These are phyloP conservation scores for Rhea pennata DNA, from an alignment of 2,113 vertebrate genomes.

Conservation along the genomic window DNA sequence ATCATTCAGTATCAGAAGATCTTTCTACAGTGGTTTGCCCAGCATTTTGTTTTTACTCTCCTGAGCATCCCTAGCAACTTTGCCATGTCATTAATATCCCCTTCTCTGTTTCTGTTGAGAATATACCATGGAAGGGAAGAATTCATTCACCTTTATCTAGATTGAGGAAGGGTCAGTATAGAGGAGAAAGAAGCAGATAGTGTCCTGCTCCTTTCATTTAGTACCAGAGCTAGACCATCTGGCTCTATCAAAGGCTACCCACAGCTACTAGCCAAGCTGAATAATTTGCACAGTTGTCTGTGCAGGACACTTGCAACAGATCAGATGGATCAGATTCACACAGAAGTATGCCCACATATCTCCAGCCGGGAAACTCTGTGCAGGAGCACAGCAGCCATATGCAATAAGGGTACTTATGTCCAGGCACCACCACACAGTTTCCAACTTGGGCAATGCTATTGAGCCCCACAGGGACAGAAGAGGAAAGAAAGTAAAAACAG, in stretches of 20 bases:
- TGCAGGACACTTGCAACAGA: neutral
- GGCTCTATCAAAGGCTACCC: neutral
- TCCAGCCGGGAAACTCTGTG: neutral
- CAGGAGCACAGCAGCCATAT: neutral
- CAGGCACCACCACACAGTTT: neutral
- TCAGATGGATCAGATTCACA: neutral
- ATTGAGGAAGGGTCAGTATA: no score
- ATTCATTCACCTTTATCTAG: neutral
- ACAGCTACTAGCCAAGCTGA: neutral
- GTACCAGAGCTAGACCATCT: neutral
- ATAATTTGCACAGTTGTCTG: neutral
- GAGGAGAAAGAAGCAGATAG: no score
- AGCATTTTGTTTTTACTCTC: neutral
- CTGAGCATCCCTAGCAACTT: neutral
- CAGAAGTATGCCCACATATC: accelerated
- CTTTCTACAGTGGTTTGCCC: accelerated
- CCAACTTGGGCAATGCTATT: no score
- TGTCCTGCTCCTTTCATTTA: no score
- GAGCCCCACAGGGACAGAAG: neutral
- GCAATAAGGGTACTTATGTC: no score
- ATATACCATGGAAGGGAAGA: neutral
- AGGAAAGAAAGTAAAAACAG: neutral
- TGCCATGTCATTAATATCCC: accelerated
- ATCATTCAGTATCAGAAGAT: neutral
- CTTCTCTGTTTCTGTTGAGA: neutral